Percentiles rank a stretch among this genome's conserved stretches.
Conservation (phyloP, 2,888 invertebrate genomes). For the Epiblema foenella region DNA sequence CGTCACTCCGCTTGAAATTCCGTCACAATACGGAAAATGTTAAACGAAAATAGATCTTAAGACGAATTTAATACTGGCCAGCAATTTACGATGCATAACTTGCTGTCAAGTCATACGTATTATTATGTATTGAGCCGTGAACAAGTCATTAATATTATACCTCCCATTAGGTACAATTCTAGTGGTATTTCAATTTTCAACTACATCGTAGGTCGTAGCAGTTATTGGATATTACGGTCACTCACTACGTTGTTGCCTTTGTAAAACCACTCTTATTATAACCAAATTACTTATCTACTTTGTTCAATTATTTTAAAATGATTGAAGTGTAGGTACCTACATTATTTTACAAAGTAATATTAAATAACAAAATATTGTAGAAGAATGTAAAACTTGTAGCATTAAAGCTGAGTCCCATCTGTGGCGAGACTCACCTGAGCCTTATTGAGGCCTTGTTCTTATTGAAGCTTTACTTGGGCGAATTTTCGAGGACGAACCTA, state of each 20-base stretch:
- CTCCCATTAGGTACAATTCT: not conserved
- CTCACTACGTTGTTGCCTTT: not conserved
- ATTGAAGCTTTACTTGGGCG: slow-evolving; percentile 16
- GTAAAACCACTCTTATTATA: not conserved
- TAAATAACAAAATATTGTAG: not conserved
- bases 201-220: not conserved
- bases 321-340: too few species aligned
- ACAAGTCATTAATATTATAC: slow-evolving; percentile 2
- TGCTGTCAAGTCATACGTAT: not conserved
- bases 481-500: slow-evolving; percentile 7
- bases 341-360: too few species aligned
- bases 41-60: slow-evolving; percentile 57
- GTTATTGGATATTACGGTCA: not conserved
- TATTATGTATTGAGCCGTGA: slow-evolving; percentile 12
- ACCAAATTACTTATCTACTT: not conserved
- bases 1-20: slow-evolving; percentile 62
- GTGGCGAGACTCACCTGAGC: slow-evolving; percentile 1
- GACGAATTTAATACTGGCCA: slow-evolving; percentile 34
- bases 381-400: not conserved
- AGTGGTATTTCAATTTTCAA: not conserved
- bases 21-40: slow-evolving; percentile 71
- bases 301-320: not conserved
- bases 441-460: too few species aligned
- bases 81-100: slow-evolving; percentile 8
- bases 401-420: slow-evolving; percentile 5